Evolutionary conservation across 2,888 invertebrate species (phyloP).

Genomic region (Mellilla xanthometata): DNA sequence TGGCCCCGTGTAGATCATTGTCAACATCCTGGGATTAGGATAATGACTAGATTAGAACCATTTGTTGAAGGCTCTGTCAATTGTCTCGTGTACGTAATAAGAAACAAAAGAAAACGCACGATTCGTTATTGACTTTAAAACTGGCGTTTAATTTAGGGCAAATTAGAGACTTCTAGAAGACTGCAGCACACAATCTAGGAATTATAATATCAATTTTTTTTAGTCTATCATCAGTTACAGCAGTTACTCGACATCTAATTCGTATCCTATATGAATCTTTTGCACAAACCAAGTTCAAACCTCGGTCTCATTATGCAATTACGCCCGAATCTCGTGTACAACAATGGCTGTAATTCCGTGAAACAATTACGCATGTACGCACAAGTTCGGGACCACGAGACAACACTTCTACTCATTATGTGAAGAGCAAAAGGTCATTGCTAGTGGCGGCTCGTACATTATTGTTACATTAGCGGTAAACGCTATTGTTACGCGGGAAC

Average conservation of each 20-base stretch:
- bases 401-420: conserved; percentile 14
- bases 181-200: no score
- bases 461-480: conserved; percentile 32
- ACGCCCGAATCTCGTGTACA: conserved; percentile 1
- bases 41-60: conserved; percentile 16
- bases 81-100: no score
- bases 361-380: conserved; percentile 3
- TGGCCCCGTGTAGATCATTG: conserved; percentile 52
- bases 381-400: conserved; percentile 4
- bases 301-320: not conserved
- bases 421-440: conserved; percentile 26
- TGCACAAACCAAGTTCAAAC: conserved; percentile 9
- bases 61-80: no score
- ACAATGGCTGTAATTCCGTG: not conserved
- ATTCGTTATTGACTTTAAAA: no score
- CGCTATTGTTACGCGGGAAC: conserved; percentile 29
- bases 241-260: no score
- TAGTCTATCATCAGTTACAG: no score
- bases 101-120: no score
- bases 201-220: no score
- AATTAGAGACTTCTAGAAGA: no score
- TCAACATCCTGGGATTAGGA: conserved; percentile 47
- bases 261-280: no score
- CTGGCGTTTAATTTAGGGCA: no score
- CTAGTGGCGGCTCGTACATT: conserved; percentile 21